Conservation (phyloP, 64 coral and sea anemone genomes). For the Cladopsammia gracilis region DNA sequence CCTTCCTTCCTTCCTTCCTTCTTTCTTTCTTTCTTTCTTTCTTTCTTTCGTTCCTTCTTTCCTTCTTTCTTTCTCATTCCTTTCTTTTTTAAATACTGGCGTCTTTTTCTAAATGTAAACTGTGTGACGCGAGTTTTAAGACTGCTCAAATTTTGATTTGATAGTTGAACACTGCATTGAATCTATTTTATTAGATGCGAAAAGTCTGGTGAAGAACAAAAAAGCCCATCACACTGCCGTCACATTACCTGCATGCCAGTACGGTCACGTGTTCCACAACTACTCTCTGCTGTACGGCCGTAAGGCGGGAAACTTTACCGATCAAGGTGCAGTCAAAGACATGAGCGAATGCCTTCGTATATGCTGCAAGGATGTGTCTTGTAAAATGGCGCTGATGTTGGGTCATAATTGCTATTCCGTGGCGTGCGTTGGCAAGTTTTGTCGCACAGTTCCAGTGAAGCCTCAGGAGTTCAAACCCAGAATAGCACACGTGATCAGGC, state of each 20-base stretch:
- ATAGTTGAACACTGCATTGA: not conserved
- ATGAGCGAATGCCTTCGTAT: conserved; percentile 49
- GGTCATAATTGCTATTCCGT: conserved; percentile 59
- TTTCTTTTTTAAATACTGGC: too few species aligned
- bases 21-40: too few species aligned
- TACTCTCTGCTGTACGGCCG: conserved; percentile 63
- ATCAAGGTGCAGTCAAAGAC: conserved; percentile 35
- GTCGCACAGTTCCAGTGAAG: conserved; percentile 54
- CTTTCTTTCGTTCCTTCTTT: too few species aligned
- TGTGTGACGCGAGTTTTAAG: too few species aligned
- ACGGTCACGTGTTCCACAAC: conserved; percentile 41
- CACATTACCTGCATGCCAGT: conserved; percentile 24
- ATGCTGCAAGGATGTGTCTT: conserved; percentile 53
- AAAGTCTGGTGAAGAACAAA: not conserved
- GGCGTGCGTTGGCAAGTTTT: conserved; percentile 54
- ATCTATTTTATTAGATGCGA: not conserved
- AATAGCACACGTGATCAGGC: conserved; percentile 63
- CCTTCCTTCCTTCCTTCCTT: too few species aligned
- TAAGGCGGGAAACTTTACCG: conserved; percentile 59
- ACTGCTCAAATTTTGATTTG: not conserved
- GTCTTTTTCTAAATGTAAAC: too few species aligned
- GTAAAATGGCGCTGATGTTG: conserved; percentile 59
- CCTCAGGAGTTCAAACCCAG: conserved; percentile 26
- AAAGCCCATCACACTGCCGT: not conserved
- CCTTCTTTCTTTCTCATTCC: too few species aligned